phyloP scores from a whole-genome alignment of 2,888 invertebrate genomes.

The Diarsia brunnea region DNA sequence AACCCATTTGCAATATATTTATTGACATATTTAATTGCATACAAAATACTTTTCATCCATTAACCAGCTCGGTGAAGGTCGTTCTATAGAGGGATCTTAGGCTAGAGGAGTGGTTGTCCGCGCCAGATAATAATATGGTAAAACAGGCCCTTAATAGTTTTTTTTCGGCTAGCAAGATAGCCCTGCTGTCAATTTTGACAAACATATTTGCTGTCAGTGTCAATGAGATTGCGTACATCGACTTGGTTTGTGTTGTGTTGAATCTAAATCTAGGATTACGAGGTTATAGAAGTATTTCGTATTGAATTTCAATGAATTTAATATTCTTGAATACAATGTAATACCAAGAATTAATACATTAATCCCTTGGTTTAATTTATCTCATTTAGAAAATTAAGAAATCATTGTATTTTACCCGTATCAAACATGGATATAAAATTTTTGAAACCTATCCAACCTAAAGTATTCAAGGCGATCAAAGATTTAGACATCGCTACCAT shows the following conservation, averaged over 20 bases:
- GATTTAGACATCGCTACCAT: conserved; percentile 95
- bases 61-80: too few relatives aligned
- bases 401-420: neutral
- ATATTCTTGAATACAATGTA: neutral
- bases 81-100: too few relatives aligned
- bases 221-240: neutral
- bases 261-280: neutral
- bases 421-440: conserved; percentile 79
- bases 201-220: neutral
- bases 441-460: conserved; percentile 92
- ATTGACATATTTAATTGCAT: too few relatives aligned
- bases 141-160: neutral
- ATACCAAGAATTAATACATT: neutral
- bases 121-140: too few relatives aligned
- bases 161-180: neutral
- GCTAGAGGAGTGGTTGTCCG: too few relatives aligned
- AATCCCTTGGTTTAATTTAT: neutral
- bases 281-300: neutral
- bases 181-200: neutral
- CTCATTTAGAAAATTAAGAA: neutral
- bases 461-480: conserved; percentile 95
- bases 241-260: neutral
- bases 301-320: neutral
- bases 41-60: too few relatives aligned
- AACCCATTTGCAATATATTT: too few relatives aligned